phyloP scores from a whole-genome alignment of 1,140 invertebrate genomes.

The Tetramorium parvispinum region DNA sequence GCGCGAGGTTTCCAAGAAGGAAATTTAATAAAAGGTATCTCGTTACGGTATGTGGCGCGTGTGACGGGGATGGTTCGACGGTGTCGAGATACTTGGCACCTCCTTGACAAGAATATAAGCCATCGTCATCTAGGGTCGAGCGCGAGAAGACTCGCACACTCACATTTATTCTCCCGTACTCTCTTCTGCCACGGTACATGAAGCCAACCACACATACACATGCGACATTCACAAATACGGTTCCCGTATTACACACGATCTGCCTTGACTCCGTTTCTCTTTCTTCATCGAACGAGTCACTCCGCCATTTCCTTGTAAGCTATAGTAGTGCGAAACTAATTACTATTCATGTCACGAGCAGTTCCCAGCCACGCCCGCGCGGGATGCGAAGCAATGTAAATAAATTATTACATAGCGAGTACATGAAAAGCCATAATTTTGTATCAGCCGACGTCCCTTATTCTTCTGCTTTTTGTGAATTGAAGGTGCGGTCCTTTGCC shows the following conservation, averaged over 20 bases:
- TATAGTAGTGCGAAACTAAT: conserved; percentile 52
- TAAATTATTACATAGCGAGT: conserved; percentile 59
- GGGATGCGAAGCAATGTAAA: conserved; percentile 28
- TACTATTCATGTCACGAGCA: conserved; percentile 61
- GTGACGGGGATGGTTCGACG: conserved; percentile 10
- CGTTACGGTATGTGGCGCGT: conserved; percentile 12
- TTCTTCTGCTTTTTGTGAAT: conserved; percentile 2
- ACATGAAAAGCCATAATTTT: conserved; percentile 49
- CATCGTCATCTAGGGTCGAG: neutral
- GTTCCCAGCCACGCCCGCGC: neutral
- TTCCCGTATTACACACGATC: neutral
- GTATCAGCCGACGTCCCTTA: neutral
- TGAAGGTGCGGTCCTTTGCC: conserved; percentile 6
- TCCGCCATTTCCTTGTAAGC: conserved; percentile 14
- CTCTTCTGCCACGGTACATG: neutral
- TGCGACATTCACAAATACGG: neutral
- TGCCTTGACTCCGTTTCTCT: conserved; percentile 42
- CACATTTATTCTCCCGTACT: neutral
- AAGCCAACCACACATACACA: neutral
- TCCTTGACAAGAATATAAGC: conserved; percentile 52
- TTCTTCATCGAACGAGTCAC: conserved; percentile 44
- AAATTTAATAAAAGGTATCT: conserved; percentile 71
- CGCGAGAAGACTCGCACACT: neutral
- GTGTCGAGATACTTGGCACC: conserved; percentile 37
- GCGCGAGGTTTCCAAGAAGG: conserved; percentile 23